A percentile compares a stretch with the other conserved stretches of the same genome.
Evolutionary conservation across 1,140 invertebrate species (phyloP).

Genomic region (Drosophila parabipectinata): DNA sequence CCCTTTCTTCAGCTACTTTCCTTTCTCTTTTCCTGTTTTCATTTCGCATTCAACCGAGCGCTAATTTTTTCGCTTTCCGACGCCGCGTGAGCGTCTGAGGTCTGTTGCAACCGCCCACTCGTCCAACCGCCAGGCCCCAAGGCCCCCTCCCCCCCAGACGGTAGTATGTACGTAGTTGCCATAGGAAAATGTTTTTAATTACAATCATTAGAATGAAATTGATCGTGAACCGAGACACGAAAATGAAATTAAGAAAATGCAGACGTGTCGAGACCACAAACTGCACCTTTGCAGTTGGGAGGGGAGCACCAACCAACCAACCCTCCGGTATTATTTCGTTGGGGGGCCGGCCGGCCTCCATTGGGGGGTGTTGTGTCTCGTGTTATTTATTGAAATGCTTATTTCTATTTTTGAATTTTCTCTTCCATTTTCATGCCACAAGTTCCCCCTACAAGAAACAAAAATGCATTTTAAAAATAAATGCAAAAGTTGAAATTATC

Average conservation of each 20-base stretch:
- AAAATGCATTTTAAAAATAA: constrained; percentile 68
- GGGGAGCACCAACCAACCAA: not conserved
- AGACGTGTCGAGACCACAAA: constrained; percentile 35
- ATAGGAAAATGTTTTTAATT: constrained; percentile 71
- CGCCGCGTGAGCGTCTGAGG: constrained; percentile 59
- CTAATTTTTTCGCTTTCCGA: constrained; percentile 49
- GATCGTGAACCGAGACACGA: constrained; percentile 75
- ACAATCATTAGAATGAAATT: constrained; percentile 79
- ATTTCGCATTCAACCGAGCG: constrained; percentile 58
- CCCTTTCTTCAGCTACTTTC: not conserved
- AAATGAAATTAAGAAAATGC: constrained; percentile 74
- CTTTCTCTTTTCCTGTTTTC: constrained; percentile 12
- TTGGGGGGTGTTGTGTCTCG: constrained; percentile 27
- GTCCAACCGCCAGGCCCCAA: no score
- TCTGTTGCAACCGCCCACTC: constrained; percentile 22
- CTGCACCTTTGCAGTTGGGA: constrained; percentile 17
- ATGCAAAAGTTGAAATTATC: constrained; percentile 53
- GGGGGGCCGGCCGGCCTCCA: not conserved
- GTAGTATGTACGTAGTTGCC: not conserved
- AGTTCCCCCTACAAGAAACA: not conserved
- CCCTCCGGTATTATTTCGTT: not conserved
- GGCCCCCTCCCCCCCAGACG: not conserved
- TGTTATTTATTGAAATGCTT: constrained; percentile 59
- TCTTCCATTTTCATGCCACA: constrained; percentile 14
- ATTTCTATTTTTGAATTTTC: constrained; percentile 56